Base-by-base conservation (phyloP, 2,113 vertebrate genomes). In the Halcyon malimbica region DNA sequence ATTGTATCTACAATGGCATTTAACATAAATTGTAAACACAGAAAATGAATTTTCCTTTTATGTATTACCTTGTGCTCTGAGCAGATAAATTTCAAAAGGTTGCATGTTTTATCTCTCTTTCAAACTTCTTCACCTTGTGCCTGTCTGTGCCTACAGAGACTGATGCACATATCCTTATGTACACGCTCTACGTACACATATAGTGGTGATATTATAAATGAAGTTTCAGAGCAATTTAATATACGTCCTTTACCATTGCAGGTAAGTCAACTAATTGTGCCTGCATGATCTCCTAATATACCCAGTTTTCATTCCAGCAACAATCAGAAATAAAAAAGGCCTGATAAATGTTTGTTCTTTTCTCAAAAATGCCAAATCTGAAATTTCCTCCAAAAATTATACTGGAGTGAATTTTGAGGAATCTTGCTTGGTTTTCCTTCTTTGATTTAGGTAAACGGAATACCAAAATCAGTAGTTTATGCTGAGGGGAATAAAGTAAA, bases 21-120 rank as follows among this genome's bases (percentile, higher is more conserved):
- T 93, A 95, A 78, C 83, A 90, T 81, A 86, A 94, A 95, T 42
- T 89, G 73, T 94, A 97, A 96, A 90, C 90, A 93, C 6, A 81
- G 68, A 93, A 94, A 90, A 94, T 93, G 16, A 89, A 50, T 94
- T 90, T 95, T 81, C 62, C 42, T 92, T 96, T 96, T 78, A 84
- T 75, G 76, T 76, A 68, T 89, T 92, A 71, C 94, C 79, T 87
- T 94, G 83, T 95, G 83, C 60, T 92, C 73, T 78, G 75, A 87
- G 90, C 48, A 93, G 96, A 96, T 96, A 96, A 83, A 87, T 96
- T 97, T 94, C 88, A 96, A 90, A 96, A 94, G 56, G 35, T 37
- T 86, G 35, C 37, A 20, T 60, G 39, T 68, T 93, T 93, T 92
- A 82, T 81, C 71, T 92, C 31, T 46, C 39, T 68, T 93, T 75